These are phyloP conservation scores for Agonopterix arenella DNA, from an alignment of 2,888 invertebrate genomes.

Conservation along the genomic window DNA sequence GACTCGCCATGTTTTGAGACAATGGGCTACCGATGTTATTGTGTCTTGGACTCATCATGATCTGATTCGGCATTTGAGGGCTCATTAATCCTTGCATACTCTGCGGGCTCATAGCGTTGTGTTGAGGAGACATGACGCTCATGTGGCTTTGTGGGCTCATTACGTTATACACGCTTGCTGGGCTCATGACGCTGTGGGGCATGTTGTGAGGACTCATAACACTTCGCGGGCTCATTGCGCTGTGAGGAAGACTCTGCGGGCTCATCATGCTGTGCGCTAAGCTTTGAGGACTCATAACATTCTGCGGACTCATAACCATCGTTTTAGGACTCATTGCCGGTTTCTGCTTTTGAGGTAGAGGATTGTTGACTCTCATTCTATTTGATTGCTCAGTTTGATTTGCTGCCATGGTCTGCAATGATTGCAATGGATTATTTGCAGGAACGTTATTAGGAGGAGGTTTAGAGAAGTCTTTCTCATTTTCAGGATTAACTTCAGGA, in stretches of 20 bases:
- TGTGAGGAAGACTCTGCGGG: slow-evolving; percentile 65
- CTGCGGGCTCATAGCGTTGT: slow-evolving; percentile 68
- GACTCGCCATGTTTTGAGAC: slow-evolving; percentile 56
- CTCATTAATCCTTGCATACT: slow-evolving; percentile 54
- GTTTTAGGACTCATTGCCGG: slow-evolving; percentile 51
- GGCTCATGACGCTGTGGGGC: slow-evolving; percentile 60
- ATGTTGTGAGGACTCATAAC: slow-evolving; percentile 61
- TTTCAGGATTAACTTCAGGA: slow-evolving; percentile 50
- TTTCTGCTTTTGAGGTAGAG: slow-evolving; percentile 55
- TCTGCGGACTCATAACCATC: slow-evolving; percentile 56
- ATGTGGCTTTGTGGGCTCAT: slow-evolving; percentile 70
- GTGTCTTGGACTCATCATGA: slow-evolving; percentile 65
- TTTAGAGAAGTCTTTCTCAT: slow-evolving; percentile 50
- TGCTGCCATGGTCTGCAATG: slow-evolving; percentile 61
- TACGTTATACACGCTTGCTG: slow-evolving; percentile 59
- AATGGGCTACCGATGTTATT: slow-evolving; percentile 59
- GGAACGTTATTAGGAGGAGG: slow-evolving; percentile 33
- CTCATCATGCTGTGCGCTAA: slow-evolving; percentile 63
- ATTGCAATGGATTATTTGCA: slow-evolving; percentile 54
- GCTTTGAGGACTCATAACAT: slow-evolving; percentile 58
- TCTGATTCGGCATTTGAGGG: slow-evolving; percentile 65
- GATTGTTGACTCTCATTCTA: slow-evolving; percentile 48
- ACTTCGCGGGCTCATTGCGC: slow-evolving; percentile 67
- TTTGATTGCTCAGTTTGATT: slow-evolving; percentile 60
- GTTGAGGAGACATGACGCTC: slow-evolving; percentile 71